Percentiles rank a stretch among this genome's conserved stretches.
Evolutionary conservation across 1,140 invertebrate species (phyloP).

Genomic region (Chironomus striatipennis): DNA sequence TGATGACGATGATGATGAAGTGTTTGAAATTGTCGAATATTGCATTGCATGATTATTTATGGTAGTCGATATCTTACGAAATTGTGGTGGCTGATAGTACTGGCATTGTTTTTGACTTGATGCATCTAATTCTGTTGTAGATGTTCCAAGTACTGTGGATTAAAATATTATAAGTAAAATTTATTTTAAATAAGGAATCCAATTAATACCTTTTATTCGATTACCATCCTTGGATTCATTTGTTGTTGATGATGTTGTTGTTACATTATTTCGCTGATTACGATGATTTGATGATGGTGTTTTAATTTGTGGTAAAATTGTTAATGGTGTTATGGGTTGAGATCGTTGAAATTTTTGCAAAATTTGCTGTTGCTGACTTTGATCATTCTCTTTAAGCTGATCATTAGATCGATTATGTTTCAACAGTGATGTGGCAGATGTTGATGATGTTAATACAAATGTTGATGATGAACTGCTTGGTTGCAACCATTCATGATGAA

Average conservation of each 20-base stretch:
- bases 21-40: constrained; percentile 9
- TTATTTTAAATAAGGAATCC: neutral
- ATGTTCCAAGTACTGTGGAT: neutral
- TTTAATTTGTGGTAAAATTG: constrained; percentile 37
- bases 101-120: neutral
- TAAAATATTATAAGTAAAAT: neutral
- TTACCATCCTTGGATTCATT: neutral
- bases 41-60: constrained; percentile 17
- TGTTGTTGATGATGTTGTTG: neutral
- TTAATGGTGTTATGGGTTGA: constrained; percentile 35
- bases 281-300: constrained; percentile 27
- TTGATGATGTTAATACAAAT: constrained; percentile 31
- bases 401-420: constrained; percentile 1
- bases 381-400: constrained; percentile 18
- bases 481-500: constrained; percentile 66
- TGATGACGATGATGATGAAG: constrained; percentile 8
- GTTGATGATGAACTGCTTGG: constrained; percentile 36
- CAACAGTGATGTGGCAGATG: constrained; percentile 30
- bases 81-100: neutral
- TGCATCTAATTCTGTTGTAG: neutral
- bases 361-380: neutral
- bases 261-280: neutral
- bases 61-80: neutral
- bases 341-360: constrained; percentile 27
- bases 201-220: constrained; percentile 6